Conservation (phyloP, 2,888 invertebrate genomes). For the Gasteruption jaculator region DNA sequence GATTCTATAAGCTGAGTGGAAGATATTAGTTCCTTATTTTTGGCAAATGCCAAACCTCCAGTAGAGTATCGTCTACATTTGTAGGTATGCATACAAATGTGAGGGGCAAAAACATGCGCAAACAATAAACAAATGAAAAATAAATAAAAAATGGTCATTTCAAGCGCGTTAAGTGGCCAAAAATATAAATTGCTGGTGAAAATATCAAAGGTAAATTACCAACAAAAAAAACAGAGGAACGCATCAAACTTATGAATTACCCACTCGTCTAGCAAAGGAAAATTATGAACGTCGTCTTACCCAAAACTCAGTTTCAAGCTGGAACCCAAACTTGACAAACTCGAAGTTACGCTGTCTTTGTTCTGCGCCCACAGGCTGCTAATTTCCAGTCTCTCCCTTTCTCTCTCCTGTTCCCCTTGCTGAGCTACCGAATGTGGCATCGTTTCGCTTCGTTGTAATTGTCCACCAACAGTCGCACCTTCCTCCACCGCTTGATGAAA, state of each 20-base stretch:
- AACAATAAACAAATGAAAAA: constrained; percentile 32
- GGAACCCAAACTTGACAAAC: constrained; percentile 75
- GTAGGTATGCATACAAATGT: constrained; percentile 22
- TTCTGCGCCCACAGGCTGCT: constrained; percentile 48
- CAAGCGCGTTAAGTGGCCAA: constrained; percentile 17
- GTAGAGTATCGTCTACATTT: constrained; percentile 44
- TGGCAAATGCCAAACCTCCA: constrained; percentile 43
- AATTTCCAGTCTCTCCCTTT: constrained; percentile 45
- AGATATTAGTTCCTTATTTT: constrained; percentile 45
- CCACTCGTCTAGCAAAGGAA: too few species aligned
- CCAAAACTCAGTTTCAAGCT: constrained; percentile 82
- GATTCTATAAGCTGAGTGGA: constrained; percentile 46
- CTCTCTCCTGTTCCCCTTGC: constrained; percentile 47
- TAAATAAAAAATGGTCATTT: constrained; percentile 22
- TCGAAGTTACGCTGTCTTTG: constrained; percentile 62
- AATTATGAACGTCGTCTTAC: too few species aligned
- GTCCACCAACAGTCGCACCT: constrained; percentile 36
- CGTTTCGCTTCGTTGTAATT: constrained; percentile 46
- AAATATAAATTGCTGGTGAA: too few species aligned
- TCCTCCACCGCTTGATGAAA: constrained; percentile 49
- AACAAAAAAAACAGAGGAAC: constrained; percentile 24
- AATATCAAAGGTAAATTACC: too few species aligned
- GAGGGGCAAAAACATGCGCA: constrained; percentile 27
- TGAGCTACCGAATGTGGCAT: constrained; percentile 49
- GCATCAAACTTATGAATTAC: too few species aligned